Evolutionary conservation across 2,888 invertebrate species (phyloP), one percentile per base, ranked within the genome.

Genomic region (Polyommatus iphigenia): DNA sequence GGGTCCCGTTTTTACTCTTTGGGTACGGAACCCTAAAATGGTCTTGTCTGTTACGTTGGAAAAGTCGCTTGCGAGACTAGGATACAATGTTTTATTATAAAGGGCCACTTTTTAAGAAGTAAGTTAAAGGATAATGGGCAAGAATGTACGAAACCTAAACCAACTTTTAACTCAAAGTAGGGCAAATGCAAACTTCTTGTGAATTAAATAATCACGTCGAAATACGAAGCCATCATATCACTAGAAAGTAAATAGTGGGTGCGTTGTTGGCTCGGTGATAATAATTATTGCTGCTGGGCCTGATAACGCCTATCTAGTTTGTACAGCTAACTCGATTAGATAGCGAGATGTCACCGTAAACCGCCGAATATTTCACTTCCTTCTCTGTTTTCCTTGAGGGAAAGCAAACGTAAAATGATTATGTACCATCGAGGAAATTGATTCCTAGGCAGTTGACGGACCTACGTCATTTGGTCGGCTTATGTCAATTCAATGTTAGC

Each of bases 281-380:
- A 89, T 88, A 90, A 91, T 92, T 92, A 92, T 92, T 92, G 92
- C 93, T 90, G 91, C 90, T 92, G 91, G 90, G 88, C 84, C 81
- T 84, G 90, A 90, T 90, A 90, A 90, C 86, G 82, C 86, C 89
- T 93, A 92, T 92, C 92, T 92, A 91, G 89, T 93, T 92, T 92
- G 89, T 87, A 86, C 86, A 87, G 87, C 83, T 82, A 85, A 85
- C 84, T 80, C 83, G 92, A 92, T 92, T 86, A 92, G 92, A 93
- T 93, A 91, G 81, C 84, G 86, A 88, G 87, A 89, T 89, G 86
- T 87, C 73, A 46, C 50, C 24, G 29, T 73, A 73, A 73, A 24
- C 73, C 73, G 24, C 24, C 50, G 72, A 72, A 73, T 29, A 24
- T 24, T 32, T 46, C 24, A 73, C 73, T 50, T 73, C 73, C 73